Evolutionary conservation across 1,140 invertebrate genomes (phyloP).

Genomic region (Scaptomyza pallida): DNA sequence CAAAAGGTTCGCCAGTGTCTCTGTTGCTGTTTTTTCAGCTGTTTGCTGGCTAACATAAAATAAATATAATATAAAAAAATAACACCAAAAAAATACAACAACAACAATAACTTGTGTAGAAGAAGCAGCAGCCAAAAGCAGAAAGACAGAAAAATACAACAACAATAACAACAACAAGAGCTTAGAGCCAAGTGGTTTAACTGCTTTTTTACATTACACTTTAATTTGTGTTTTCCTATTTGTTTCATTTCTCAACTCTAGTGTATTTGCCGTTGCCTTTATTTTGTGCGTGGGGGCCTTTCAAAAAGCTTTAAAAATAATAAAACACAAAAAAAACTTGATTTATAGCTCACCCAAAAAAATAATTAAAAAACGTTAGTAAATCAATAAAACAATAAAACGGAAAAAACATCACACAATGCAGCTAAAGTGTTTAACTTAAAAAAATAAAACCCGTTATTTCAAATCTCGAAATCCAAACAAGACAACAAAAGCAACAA

Average conservation of each 20-base stretch:
- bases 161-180: conserved; percentile 30
- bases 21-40: conserved; percentile 74
- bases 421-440: conserved; percentile 63
- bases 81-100: neutral
- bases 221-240: conserved; percentile 75
- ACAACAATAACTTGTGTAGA: conserved; percentile 1
- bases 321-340: conserved; percentile 47
- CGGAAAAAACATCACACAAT: conserved; percentile 33
- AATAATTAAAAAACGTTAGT: conserved; percentile 23
- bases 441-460: conserved; percentile 44
- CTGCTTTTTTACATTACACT: conserved; percentile 75
- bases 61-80: conserved; percentile 22
- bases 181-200: conserved; percentile 66
- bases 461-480: conserved; percentile 26
- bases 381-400: conserved; percentile 62
- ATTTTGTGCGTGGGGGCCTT: conserved; percentile 66
- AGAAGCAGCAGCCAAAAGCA: conserved; percentile 14
- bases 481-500: conserved; percentile 25
- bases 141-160: conserved; percentile 7
- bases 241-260: conserved; percentile 62
- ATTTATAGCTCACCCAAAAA: conserved; percentile 41
- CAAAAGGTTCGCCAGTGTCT: conserved; percentile 63
- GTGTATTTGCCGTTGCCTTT: conserved; percentile 58
- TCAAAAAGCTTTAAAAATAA: conserved; percentile 66
- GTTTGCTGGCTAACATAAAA: conserved; percentile 48